Evolutionary conservation across 2,113 vertebrate species (phyloP), one percentile per base, ranked within the genome.

Genomic region (Platysteira castanea): DNA sequence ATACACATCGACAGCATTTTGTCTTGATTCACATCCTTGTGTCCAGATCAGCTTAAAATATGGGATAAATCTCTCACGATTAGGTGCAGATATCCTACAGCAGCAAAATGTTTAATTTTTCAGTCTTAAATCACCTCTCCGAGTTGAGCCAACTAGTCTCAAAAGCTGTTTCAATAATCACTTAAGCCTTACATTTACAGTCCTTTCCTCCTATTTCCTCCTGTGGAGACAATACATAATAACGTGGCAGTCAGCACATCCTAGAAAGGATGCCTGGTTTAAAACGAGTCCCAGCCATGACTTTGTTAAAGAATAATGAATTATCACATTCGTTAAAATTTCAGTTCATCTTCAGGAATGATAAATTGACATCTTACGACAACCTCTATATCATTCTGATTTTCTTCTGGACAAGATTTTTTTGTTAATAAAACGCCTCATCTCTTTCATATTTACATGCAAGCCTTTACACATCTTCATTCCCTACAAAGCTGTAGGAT

Each of bases 231-330:
- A 90, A 96, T 89, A 52, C 81, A 73, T 75, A 92, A 95, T 91
- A 97, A 96, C 79, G 93, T 96, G 93, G 95, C 95, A 95, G 84
- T 65, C 68, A 17, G 70, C 87, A 90, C 60, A 90, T 54, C 64
- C 88, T 37, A 44, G 50, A 27, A 37, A 92, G 68, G 89, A 91
- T 88, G 83, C 59, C 75, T 87, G 44, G 5, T 56, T 69, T 64
- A 67, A 97, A 96, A 74, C 19, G 42, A 90, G 86, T 54, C 54
- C 82, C 65, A 79, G 23, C 69, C 76, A 9, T 6, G 52, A 93
- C 84, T 96, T 87, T 30, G 82, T 44, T 67, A 63, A 35, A 83
- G 84, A 89, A 93, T 61, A 37, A 79, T 77, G 86, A 92, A 84
- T 75, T 80, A 94, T 9, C 73, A 56, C 95, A 49, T 52, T 70